Evolutionary conservation across 2,113 vertebrate genomes (phyloP).

Genomic region (Leptocoma aspasia): DNA sequence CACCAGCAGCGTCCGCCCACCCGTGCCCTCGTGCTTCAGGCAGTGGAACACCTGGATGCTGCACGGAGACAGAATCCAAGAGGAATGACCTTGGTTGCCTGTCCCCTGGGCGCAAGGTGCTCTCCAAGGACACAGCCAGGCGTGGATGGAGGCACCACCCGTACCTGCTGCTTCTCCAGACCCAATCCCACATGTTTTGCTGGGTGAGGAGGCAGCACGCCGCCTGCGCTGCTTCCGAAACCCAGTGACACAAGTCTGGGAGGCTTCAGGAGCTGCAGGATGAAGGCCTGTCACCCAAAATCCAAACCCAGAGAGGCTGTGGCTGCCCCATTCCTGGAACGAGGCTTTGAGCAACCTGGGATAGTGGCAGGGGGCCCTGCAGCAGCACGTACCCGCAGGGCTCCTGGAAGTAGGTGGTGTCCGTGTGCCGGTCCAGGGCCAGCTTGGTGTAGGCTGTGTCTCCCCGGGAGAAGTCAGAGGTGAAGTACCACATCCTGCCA

Average conservation of each 20-base stretch:
- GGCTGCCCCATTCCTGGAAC: not conserved
- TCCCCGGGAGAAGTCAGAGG: constrained; percentile 88
- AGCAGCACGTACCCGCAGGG: constrained; percentile 84
- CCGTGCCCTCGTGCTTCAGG: constrained; percentile 89
- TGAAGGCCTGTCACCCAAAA: not conserved
- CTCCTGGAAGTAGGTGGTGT: constrained; percentile 93
- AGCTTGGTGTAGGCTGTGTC: constrained; percentile 90
- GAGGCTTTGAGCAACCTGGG: not conserved
- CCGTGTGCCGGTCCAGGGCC: constrained; percentile 89
- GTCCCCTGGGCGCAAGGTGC: fast-evolving
- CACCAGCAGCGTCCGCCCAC: constrained; percentile 87
- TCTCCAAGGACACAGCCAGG: fast-evolving
- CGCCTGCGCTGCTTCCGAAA: not conserved
- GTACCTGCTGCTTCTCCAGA: fast-evolving
- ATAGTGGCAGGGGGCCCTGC: not conserved
- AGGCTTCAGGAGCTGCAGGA: not conserved
- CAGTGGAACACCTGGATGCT: constrained; percentile 96
- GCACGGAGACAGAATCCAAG: not conserved
- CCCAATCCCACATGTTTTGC: not conserved
- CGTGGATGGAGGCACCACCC: fast-evolving
- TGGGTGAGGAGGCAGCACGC: not conserved
- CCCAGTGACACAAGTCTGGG: fast-evolving
- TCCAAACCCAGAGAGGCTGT: not conserved
- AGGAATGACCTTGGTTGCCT: not conserved
- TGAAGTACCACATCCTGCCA: constrained; percentile 90